Conservation (phyloP, 2,797 vertebrate genomes). For the Malacoraja senta region DNA sequence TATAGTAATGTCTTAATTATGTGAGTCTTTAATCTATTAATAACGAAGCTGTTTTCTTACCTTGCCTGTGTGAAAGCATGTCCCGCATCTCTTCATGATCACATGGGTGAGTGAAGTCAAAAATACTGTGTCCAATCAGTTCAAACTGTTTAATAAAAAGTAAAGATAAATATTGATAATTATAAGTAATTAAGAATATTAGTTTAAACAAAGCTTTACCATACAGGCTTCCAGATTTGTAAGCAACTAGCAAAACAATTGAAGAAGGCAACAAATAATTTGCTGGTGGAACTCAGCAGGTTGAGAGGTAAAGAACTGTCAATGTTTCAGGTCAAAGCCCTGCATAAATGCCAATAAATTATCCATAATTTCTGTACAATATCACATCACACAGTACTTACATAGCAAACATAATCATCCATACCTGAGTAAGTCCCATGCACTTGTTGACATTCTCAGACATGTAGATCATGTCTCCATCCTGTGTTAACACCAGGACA, state of each 20-base stretch:
- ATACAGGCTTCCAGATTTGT: not conserved
- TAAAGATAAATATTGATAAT: not conserved
- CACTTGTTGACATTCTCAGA: constrained; percentile 96
- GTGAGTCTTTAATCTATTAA: constrained; percentile 40
- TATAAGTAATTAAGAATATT: not conserved
- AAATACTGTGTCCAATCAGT: constrained; percentile 89
- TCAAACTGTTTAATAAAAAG: constrained; percentile 74
- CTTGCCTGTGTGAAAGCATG: constrained; percentile 85
- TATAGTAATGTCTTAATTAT: no score
- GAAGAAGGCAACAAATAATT: not conserved
- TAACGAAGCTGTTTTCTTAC: constrained; percentile 59
- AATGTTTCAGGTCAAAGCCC: no score
- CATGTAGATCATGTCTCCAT: constrained; percentile 94
- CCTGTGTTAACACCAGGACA: constrained; percentile 91
- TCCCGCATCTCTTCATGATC: constrained; percentile 96
- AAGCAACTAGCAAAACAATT: not conserved
- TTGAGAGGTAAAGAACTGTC: no score
- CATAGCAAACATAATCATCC: constrained; percentile 25
- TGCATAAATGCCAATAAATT: not conserved
- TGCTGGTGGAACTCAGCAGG: no score
- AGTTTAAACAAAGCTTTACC: not conserved
- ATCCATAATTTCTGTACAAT: not conserved
- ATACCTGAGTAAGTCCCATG: constrained; percentile 91
- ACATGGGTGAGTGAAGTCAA: constrained; percentile 95
- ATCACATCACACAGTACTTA: not conserved